Evolutionary conservation across 2,888 invertebrate species (phyloP).

Genomic region (Hyles lineata): DNA sequence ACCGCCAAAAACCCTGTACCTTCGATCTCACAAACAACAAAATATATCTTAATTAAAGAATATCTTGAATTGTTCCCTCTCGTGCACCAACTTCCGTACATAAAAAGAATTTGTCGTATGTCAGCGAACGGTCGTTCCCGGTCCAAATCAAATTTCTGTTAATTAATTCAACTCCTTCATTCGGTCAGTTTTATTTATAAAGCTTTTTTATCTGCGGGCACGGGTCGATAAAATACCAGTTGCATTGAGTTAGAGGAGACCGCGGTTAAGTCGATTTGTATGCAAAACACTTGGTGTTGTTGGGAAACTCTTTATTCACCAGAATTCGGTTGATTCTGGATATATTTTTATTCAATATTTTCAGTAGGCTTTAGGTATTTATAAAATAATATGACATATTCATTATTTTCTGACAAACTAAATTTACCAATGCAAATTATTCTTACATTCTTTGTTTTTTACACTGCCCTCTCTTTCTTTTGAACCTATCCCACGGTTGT

Average conservation of each 20-base stretch:
- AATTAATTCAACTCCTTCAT: conserved; percentile 81
- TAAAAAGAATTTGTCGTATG: conserved; percentile 72
- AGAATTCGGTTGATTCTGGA: background rate
- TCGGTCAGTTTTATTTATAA: conserved; percentile 70
- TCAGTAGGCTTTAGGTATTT: background rate
- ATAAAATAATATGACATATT: background rate
- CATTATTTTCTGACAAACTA: too few relatives aligned
- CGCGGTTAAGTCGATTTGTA: conserved; percentile 37
- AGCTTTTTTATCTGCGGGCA: conserved; percentile 73
- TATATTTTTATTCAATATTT: background rate
- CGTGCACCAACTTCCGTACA: conserved; percentile 52
- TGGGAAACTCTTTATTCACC: background rate
- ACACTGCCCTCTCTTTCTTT: too few relatives aligned
- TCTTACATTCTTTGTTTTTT: too few relatives aligned
- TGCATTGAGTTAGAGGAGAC: conserved; percentile 44
- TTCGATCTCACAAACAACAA: background rate
- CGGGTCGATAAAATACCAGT: conserved; percentile 77
- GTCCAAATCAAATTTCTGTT: conserved; percentile 73
- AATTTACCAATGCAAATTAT: too few relatives aligned
- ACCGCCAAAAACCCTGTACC: too few relatives aligned
- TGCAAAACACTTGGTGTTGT: conserved; percentile 10
- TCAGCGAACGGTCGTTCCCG: conserved; percentile 65
- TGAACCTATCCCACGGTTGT: too few relatives aligned
- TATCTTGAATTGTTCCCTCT: conserved; percentile 38
- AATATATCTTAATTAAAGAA: background rate